Evolutionary conservation across 2,888 invertebrate species (phyloP).

Genomic region (Cybosia mesomella): DNA sequence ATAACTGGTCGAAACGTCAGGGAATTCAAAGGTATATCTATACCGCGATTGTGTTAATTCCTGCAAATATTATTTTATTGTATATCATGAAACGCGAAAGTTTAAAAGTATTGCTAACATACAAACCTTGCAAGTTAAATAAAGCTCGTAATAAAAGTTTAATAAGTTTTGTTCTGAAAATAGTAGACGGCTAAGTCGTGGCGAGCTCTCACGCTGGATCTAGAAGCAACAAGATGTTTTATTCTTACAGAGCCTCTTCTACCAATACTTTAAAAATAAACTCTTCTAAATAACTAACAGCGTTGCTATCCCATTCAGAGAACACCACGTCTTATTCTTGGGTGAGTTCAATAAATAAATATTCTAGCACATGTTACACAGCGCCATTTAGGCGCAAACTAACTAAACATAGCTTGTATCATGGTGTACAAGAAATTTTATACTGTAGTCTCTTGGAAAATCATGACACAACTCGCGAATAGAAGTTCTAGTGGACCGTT

Average conservation of each 20-base stretch:
- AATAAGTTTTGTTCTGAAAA: not conserved
- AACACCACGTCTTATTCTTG: conserved; percentile 2
- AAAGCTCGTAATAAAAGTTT: not conserved
- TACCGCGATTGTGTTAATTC: no score
- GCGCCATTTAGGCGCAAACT: not conserved
- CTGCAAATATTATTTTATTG: no score
- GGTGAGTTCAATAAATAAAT: conserved; percentile 14
- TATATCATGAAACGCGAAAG: no score
- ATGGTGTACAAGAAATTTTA: no score
- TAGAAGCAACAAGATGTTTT: conserved; percentile 31
- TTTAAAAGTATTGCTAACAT: not conserved
- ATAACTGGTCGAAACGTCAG: no score
- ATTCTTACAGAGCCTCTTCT: conserved; percentile 31
- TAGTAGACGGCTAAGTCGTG: not conserved
- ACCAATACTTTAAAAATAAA: conserved; percentile 28
- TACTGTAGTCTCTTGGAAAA: not conserved
- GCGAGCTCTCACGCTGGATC: not conserved
- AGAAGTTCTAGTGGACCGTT: no score
- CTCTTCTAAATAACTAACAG: conserved; percentile 24
- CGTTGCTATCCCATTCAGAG: conserved; percentile 4
- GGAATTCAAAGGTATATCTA: no score
- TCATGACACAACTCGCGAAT: not conserved
- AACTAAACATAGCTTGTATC: no score
- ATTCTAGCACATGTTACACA: not conserved
- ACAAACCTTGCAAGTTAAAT: not conserved